Evolutionary conservation across 2,888 invertebrate genomes (phyloP), one percentile per base, ranked within the genome.

Genomic region (Diarsia rubi): DNA sequence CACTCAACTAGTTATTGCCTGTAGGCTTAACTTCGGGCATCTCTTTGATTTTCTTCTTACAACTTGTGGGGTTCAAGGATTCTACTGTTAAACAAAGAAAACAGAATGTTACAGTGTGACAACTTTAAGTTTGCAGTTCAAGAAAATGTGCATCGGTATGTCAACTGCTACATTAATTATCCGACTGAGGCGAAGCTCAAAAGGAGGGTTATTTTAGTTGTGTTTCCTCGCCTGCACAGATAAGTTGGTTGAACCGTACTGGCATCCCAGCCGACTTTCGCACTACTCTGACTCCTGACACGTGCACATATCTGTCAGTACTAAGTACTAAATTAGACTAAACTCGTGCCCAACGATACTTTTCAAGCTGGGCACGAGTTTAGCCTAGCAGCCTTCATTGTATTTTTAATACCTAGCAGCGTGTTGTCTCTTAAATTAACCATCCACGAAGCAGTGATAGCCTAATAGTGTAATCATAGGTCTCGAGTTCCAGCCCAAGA

Each of bases 251-350:
- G 57, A 31, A 59, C 19, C 31, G 57, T 59, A 59, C 54, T 44
- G 60, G 14, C 65, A 49, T 47, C 27, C 60, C 24, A 31, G 52
- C 12, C 54, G 24, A 31, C 52, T 47, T 42, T 68, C 42, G 24
- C 42, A 47, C 19, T 37, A 47, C 47, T 73, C 8, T 59, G 21
- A 64, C 19, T 71, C n/a, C n/a, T 62, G 62, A 31, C 54, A 63
- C 52, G 65, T 74, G 74, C 24, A 24, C 31, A 42, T 12, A 47
- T 74, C 65, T 74, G 60, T 74, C 54, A 81, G 65, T 62, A 73
- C 59, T 14, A 37, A 65, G 59, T 54, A 59, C 73, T 52, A 65
- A 65, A 79, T 59, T 64, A 65, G 65, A 62, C 52, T 47, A 31
- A 64, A 47, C n/a, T 54, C 72, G 52, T 80, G 65, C 14, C 16